phyloP scores from a whole-genome alignment of 2,888 invertebrate genomes.

The Trichogramma evanescens region DNA sequence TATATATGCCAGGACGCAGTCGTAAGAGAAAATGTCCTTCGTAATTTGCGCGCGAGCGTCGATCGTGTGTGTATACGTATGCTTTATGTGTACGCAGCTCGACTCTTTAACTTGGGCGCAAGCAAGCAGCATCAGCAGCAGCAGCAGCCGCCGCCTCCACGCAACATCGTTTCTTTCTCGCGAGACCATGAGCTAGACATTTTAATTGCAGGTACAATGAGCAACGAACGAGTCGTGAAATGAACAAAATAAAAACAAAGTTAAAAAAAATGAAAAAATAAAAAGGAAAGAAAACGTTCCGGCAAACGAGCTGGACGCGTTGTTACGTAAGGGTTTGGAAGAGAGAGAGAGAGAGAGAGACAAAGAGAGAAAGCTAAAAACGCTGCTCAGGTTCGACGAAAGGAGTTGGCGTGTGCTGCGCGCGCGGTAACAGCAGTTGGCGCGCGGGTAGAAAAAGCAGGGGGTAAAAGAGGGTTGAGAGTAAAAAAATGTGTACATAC shows the following conservation, averaged over 20 bases:
- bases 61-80: background rate
- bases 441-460: background rate
- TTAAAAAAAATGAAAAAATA: no score
- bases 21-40: no score
- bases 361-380: background rate
- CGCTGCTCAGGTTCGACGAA: conserved; percentile 5
- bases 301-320: conserved; percentile 14
- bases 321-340: conserved; percentile 13
- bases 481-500: background rate
- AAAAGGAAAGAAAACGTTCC: background rate
- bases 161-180: background rate
- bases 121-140: no score
- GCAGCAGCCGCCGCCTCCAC: no score
- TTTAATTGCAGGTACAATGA: conserved; percentile 19
- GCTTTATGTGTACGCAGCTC: background rate
- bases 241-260: no score
- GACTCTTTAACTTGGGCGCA: no score
- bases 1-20: no score
- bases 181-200: conserved; percentile 2
- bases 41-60: background rate
- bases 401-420: conserved; percentile 1
- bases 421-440: no score
- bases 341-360: background rate
- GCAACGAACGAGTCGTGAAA: conserved; percentile 13
- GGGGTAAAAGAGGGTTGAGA: background rate